Evolutionary conservation across 2,888 invertebrate species (phyloP), one percentile per base, ranked within the genome.

Genomic region (Amiota communis): DNA sequence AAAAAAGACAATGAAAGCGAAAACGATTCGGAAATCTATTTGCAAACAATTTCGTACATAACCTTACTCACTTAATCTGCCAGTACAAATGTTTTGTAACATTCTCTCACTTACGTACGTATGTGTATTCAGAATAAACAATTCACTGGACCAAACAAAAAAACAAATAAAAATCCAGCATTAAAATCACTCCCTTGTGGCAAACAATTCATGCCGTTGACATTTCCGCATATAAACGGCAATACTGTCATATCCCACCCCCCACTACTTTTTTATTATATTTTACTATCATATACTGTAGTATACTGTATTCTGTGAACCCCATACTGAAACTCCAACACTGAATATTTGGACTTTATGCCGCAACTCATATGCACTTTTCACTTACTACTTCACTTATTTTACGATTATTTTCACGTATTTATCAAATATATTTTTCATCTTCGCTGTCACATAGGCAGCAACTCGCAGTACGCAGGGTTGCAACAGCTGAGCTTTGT

Each of bases 401-500:
- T 51, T 51, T 51, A 51, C 53, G 53, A 51, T 51, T 51, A 51
- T 51, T 51, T 51, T 51, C 53, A 51, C 53, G 53, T 51, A 51
- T 51, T 51, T 51, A 51, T 12, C 36, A n/a, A 51, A 51, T 51
- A 51, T 51, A n/a, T 51, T 51, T 12, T 51, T n/a, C 13, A 51
- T 8, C 4, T 51, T 12, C 8, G 4, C 53, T 51, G 53, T n/a
- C 53, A 51, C 53, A 51, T n/a, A n/a, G 53, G 8, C 53, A 51
- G 10, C 53, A n/a, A n/a, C n/a, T n/a, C n/a, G 8, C 53, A 4
- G 36, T 36, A 36, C 2, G 8, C 36, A n/a, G 53, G 53, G 53
- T n/a, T 12, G n/a, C 53, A n/a, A n/a, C 53, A 51, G 12, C 12
- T 51, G 53, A 51, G 53, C n/a, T 51, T n/a, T n/a, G n/a, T n/a